phyloP scores from a whole-genome alignment of 92 coral and sea anemone genomes.

The Palythoa grandiflora region DNA sequence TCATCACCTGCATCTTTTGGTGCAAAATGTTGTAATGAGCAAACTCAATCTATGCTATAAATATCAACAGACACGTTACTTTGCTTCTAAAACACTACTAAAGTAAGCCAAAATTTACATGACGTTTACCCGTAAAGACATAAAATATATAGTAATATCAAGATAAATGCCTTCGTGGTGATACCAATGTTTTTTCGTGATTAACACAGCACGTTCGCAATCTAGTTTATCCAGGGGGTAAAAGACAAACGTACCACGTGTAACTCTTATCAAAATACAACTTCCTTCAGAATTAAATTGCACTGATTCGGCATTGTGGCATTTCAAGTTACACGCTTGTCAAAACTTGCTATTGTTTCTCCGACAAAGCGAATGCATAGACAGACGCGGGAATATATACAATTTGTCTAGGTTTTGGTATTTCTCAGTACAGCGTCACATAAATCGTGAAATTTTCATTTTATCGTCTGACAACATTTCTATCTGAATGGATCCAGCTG shows the following conservation, averaged over 20 bases:
- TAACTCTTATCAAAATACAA: slow-evolving; percentile 30
- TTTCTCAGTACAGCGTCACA: not conserved
- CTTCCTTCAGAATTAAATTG: not conserved
- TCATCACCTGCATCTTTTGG: slow-evolving; percentile 32
- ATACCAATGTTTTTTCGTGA: slow-evolving; percentile 20
- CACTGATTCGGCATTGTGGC: not conserved
- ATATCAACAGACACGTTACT: not conserved
- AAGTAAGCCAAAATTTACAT: not conserved
- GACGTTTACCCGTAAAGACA: slow-evolving; percentile 28
- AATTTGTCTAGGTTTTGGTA: not conserved
- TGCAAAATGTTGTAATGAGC: not conserved
- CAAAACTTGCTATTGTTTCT: not conserved
- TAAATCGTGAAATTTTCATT: not conserved
- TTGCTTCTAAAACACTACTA: not conserved
- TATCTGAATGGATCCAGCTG: not conserved
- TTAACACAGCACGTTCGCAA: slow-evolving; percentile 46
- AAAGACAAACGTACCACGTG: slow-evolving; percentile 4
- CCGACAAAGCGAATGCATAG: not conserved
- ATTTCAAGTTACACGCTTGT: slow-evolving; percentile 2
- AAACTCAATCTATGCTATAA: not conserved
- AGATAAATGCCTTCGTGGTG: slow-evolving; percentile 9
- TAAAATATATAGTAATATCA: not conserved
- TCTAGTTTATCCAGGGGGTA: slow-evolving; percentile 34
- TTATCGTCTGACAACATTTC: not conserved
- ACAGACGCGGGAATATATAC: not conserved